phyloP scores from a whole-genome alignment of 2,797 vertebrate species.

The Trematomus bernacchii region DNA sequence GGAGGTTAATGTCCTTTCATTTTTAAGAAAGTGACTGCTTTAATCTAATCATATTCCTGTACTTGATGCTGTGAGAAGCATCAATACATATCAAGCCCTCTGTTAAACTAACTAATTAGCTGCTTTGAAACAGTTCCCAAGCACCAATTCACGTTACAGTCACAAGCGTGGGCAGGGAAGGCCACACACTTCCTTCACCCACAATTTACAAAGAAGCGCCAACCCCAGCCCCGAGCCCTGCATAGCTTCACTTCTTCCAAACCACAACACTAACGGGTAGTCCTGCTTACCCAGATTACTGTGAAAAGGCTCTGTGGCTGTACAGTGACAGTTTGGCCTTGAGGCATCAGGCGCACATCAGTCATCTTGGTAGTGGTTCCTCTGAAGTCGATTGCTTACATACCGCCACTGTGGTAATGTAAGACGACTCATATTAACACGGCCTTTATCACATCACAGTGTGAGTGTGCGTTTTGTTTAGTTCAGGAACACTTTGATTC shows the following conservation, averaged over 20 bases:
- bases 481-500: conserved; percentile 79
- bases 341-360: conserved; percentile 69
- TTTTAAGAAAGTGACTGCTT: conserved; percentile 18
- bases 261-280: conserved; percentile 81
- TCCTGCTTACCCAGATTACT: conserved; percentile 72
- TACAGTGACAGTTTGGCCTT: conserved; percentile 80
- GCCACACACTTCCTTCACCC: conserved; percentile 68
- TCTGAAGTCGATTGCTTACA: conserved; percentile 67
- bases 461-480: conserved; percentile 57
- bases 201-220: conserved; percentile 81
- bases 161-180: conserved; percentile 45
- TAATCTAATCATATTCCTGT: neutral
- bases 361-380: conserved; percentile 78
- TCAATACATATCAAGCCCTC: conserved; percentile 3
- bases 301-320: conserved; percentile 75
- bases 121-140: conserved; percentile 58
- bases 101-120: neutral
- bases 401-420: conserved; percentile 68
- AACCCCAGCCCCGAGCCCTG: conserved; percentile 45
- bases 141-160: conserved; percentile 48
- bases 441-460: conserved; percentile 58
- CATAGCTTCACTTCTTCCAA: conserved; percentile 73
- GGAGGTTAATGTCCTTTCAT: conserved; percentile 19
- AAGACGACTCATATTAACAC: conserved; percentile 63
- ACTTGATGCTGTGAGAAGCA: conserved; percentile 2